Conservation (phyloP, 2,888 invertebrate species). For the Nezara viridula region DNA sequence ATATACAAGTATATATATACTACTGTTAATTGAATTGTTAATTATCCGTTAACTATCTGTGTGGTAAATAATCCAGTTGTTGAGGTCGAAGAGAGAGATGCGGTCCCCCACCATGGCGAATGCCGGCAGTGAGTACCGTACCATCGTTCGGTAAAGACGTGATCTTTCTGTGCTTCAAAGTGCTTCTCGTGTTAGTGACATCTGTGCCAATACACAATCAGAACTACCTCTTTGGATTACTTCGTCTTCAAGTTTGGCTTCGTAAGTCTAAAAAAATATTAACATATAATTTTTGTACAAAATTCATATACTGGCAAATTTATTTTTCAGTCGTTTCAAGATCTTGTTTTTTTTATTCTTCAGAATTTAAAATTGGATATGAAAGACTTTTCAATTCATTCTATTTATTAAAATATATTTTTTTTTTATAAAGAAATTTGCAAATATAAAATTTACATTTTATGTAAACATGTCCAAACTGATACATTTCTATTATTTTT, state of each 20-base stretch:
- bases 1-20: no score
- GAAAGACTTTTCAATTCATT: not conserved
- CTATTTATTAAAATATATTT: no score
- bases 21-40: not conserved
- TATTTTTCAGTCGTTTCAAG: not conserved
- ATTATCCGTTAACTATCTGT: not conserved
- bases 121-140: constrained; percentile 19
- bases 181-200: constrained; percentile 17
- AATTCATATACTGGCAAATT: not conserved
- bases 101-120: not conserved
- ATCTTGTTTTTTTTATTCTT: not conserved
- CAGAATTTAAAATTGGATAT: not conserved
- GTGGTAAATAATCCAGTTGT: not conserved
- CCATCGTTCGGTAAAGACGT: constrained; percentile 14
- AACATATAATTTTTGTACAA: not conserved
- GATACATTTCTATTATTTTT: no score
- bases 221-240: not conserved
- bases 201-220: not conserved
- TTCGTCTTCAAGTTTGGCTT: not conserved
- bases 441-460: no score
- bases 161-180: not conserved
- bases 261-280: not conserved
- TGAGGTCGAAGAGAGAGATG: not conserved
- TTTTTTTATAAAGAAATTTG: no score
- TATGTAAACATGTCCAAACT: no score